Base-by-base conservation (phyloP, 2,797 vertebrate species). In the Bovichtus diacanthus region DNA sequence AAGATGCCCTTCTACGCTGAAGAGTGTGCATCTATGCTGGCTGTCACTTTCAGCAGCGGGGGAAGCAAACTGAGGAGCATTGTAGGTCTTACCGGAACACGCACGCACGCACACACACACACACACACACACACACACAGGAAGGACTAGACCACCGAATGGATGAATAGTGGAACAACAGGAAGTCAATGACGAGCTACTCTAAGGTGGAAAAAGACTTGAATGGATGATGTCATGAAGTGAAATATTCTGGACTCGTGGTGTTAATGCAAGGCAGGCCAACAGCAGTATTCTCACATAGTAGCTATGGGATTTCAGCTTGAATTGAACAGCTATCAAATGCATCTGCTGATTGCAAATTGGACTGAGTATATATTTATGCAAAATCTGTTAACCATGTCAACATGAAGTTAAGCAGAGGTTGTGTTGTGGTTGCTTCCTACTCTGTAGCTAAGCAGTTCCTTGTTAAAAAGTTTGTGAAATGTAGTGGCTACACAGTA, bases 41-140 rank as follows among this genome's bases (percentile, higher is more conserved):
- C 98, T 0, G 98, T 99, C 23, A 99, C 98, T 70, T 99, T 99
- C 93, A 99, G 98, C 27, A 99, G 98, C 0, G 98, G 98, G 1
- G 95, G 94, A 82, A 95, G 84, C 82, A 94, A 90, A 76, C 92
- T 97, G 82, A 95, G 98, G 76, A 98, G 96, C 90, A 99, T 99
- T 1, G 98, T 99, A 93, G 93, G 97, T 96, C 11, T 68, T 31
- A 53, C 8, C 2, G 3, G 2, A 53, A 53, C 16, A 36, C 21
- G 46, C 23, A 69, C 44, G 59, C 21, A 46, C 74, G 50, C 47
- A 44, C 47, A 25, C 53, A 36, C 50, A 31, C 55, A 25, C 6
- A 9, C n/a, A 23, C 36, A 39, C 55, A 58, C 56, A 39, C 36
- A 23, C 55, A 39, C 36, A 23, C 56, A 23, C 19, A 11, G 12